Conservation (phyloP, 2,888 invertebrate species). For the Drosophila borealis region DNA sequence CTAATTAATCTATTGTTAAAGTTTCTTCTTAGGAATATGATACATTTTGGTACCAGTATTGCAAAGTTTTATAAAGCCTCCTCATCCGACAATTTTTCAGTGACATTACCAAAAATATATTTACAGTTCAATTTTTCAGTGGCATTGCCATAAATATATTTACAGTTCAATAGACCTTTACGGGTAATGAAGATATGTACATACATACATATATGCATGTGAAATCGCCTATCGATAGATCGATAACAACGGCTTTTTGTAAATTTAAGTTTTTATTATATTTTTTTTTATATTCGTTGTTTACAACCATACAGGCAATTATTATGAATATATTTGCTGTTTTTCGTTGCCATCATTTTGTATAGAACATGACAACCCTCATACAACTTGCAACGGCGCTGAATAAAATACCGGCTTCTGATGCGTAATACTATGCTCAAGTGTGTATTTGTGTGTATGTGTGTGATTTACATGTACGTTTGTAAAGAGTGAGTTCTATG, state of each 20-base stretch:
- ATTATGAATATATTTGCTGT: not conserved
- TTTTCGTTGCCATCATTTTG: too few species aligned
- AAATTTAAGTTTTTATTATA: too few species aligned
- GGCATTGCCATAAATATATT: not conserved
- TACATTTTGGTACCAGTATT: too few species aligned
- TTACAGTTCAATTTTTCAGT: not conserved
- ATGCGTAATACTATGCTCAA: constrained; percentile 12
- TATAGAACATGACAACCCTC: constrained; percentile 25
- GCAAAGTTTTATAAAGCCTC: too few species aligned
- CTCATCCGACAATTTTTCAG: too few species aligned
- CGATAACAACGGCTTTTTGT: not conserved
- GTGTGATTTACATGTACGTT: constrained; percentile 49
- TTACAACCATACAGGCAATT: not conserved
- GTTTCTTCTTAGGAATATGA: too few species aligned
- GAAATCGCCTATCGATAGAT: not conserved
- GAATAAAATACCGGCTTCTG: constrained; percentile 40
- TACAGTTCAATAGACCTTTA: too few species aligned
- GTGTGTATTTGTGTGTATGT: constrained; percentile 37
- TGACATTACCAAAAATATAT: not conserved
- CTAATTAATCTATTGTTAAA: too few species aligned
- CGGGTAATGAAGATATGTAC: too few species aligned
- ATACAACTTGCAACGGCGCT: constrained; percentile 39
- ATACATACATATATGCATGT: too few species aligned
- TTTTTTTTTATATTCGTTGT: not conserved
- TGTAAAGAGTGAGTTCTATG: constrained; percentile 65